Conservation (phyloP, 2,888 invertebrate genomes). For the Amaurobius ferox region DNA sequence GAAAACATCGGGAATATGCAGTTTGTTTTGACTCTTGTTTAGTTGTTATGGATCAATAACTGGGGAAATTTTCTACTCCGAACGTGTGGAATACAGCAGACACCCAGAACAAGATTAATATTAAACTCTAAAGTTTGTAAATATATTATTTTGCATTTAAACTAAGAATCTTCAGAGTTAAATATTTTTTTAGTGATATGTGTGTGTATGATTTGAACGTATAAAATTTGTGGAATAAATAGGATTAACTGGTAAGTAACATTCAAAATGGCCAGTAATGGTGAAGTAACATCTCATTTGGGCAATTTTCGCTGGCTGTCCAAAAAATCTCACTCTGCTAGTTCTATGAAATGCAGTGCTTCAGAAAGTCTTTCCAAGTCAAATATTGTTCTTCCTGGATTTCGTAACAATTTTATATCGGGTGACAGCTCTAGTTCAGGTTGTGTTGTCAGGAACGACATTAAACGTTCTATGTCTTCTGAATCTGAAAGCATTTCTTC, state of each 20-base stretch:
- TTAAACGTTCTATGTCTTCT: slow-evolving; percentile 20
- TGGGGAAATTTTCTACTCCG: neutral
- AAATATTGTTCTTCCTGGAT: slow-evolving; percentile 42
- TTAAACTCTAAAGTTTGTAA: too few species aligned
- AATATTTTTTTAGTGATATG: too few species aligned
- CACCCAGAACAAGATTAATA: neutral
- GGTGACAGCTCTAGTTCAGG: neutral
- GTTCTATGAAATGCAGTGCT: neutral
- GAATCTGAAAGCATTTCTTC: slow-evolving; percentile 45
- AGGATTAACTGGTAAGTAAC: too few species aligned
- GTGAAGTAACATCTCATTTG: slow-evolving; percentile 33
- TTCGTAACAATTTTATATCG: slow-evolving; percentile 46
- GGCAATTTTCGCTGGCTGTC: slow-evolving; percentile 45
- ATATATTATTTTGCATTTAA: too few species aligned
- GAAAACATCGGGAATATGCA: slow-evolving; percentile 6
- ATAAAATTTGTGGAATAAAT: too few species aligned
- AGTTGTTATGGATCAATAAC: slow-evolving; percentile 45
- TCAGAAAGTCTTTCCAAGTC: slow-evolving; percentile 31
- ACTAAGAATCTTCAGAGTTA: too few species aligned
- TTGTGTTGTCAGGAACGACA: slow-evolving; percentile 47
- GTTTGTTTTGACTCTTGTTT: slow-evolving; percentile 53
- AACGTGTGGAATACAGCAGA: neutral
- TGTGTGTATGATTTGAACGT: too few species aligned
- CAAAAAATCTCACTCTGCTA: slow-evolving; percentile 26
- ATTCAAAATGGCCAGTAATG: slow-evolving; percentile 46